These are phyloP conservation scores for Heterotis niloticus DNA, from an alignment of 2,113 vertebrate genomes.

Conservation along the genomic window DNA sequence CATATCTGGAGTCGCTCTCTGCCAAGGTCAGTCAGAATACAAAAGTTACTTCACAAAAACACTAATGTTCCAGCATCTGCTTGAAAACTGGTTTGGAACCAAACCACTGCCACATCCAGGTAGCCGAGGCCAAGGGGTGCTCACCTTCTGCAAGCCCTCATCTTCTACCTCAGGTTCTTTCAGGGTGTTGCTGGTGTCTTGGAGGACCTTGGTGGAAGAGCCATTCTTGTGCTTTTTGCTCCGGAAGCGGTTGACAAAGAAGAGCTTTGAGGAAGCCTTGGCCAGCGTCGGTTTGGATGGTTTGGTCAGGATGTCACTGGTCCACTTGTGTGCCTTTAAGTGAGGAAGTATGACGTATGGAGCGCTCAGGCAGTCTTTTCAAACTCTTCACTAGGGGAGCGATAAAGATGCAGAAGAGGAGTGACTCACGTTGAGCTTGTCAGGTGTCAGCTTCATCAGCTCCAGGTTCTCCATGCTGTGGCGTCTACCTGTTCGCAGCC, in stretches of 20 bases:
- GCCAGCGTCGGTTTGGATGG: constrained; percentile 78
- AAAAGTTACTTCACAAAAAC: too few relatives aligned
- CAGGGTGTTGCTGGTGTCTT: constrained; percentile 86
- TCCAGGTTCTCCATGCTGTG: constrained; percentile 98
- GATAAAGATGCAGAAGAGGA: background rate
- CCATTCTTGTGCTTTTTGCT: constrained; percentile 83
- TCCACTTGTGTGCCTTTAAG: constrained; percentile 85
- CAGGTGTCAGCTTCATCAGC: constrained; percentile 90
- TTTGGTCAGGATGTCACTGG: constrained; percentile 82
- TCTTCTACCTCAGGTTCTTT: constrained; percentile 56
- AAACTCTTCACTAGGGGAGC: too few relatives aligned
- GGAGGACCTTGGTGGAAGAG: constrained; percentile 77
- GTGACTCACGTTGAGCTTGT: constrained; percentile 74
- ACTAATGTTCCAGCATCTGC: background rate
- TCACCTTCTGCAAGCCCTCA: constrained; percentile 73
- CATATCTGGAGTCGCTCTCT: constrained; percentile 73
- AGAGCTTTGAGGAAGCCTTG: constrained; percentile 87
- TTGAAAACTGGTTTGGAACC: background rate
- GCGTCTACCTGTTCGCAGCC: constrained; percentile 73
- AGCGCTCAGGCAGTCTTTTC: too few relatives aligned
- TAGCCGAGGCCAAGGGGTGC: background rate
- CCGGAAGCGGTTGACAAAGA: constrained; percentile 86
- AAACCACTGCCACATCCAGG: too few relatives aligned
- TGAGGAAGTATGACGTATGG: constrained; percentile 10
- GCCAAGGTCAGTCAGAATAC: constrained; percentile 16